Conservation (phyloP, 1,140 invertebrate genomes). For the Zaprionus nigranus region DNA sequence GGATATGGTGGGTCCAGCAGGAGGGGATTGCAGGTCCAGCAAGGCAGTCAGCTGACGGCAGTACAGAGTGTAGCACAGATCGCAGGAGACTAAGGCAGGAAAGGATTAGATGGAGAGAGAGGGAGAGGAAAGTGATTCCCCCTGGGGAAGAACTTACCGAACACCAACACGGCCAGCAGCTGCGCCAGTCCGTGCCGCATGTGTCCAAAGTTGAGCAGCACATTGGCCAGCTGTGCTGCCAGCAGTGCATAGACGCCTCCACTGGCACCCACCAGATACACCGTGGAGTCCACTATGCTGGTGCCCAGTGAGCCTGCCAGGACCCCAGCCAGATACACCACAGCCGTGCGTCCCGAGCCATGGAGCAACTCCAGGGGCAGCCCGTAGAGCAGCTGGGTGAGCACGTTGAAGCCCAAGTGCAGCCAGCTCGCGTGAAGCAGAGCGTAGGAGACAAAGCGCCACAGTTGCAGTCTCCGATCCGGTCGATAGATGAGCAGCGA, state of each 20-base stretch:
- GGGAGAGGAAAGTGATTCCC: neutral
- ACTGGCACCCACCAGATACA: slow-evolving; percentile 96
- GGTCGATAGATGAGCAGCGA: slow-evolving; percentile 97
- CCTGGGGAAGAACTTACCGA: slow-evolving; percentile 88
- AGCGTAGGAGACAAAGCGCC: slow-evolving; percentile 97
- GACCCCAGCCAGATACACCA: slow-evolving; percentile 97
- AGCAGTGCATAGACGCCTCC: slow-evolving; percentile 97
- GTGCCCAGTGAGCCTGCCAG: slow-evolving; percentile 95
- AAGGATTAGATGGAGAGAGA: slow-evolving; percentile 51
- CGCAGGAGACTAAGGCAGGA: slow-evolving; percentile 91
- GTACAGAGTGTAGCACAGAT: slow-evolving; percentile 97
- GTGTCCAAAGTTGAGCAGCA: slow-evolving; percentile 97
- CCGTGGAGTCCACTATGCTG: slow-evolving; percentile 96
- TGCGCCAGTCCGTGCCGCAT: slow-evolving; percentile 97
- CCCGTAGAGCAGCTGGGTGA: slow-evolving; percentile 95
- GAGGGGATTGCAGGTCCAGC: slow-evolving; percentile 85
- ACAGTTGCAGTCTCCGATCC: slow-evolving; percentile 94
- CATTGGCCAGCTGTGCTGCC: slow-evolving; percentile 96
- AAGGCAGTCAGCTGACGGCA: slow-evolving; percentile 90
- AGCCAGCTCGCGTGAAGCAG: slow-evolving; percentile 98
- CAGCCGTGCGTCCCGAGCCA: slow-evolving; percentile 93
- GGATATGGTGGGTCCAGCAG: slow-evolving; percentile 90
- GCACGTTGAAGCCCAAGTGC: slow-evolving; percentile 96
- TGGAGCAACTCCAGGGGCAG: slow-evolving; percentile 98
- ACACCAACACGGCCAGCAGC: slow-evolving; percentile 94